Base-by-base conservation (phyloP, 1,140 invertebrate species). In the Drosophila nikananu region DNA sequence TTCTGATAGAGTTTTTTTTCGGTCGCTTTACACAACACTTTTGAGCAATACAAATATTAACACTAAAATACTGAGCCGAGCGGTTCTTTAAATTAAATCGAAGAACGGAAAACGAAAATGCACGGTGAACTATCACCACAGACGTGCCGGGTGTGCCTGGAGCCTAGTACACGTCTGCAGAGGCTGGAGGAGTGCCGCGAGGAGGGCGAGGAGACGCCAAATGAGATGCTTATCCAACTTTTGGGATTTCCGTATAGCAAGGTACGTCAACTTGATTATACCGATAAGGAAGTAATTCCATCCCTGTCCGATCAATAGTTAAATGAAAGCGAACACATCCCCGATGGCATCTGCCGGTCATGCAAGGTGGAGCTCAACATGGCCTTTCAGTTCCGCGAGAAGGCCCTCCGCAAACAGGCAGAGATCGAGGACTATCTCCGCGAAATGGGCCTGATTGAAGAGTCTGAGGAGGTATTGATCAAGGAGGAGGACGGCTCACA, bases 331-430 rank as follows among this genome's bases (percentile, higher is more conserved):
- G 81, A 89, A 15, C 76, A 73, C 30, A 78, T 91, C 12, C 91
- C 91, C 8, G 81, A 92, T 49, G 73, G 75, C 23, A 92, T 92
- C 27, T 92, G 91, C 59, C 84, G 83, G 51, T 63, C 66, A 2
- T 92, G 91, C 81, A 86, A 86, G 25, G 75, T 92, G 25, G 86
- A 86, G 58, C 77, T 92, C 10, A 92, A 90, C 35, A 84, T 92
- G 87, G 91, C 91, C 0, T 92, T 76, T 57, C 89, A 92, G 57
- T 92, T 92, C 51, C 91, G 91, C 1, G 77, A 79, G 51, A 91
- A 91, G 51, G 91, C 91, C 2, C 37, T 92, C 8, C 75, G 65
- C 12, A 82, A 82, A 12, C 87, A 92, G 49, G 49, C 48, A 1
- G 77, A 84, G 21, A 87, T 92, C 3, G 81, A 87, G 48, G 66